A percentile compares a stretch with the other conserved stretches of the same genome.
phyloP scores from a whole-genome alignment of 2,888 invertebrate species.

The Operophtera brumata region DNA sequence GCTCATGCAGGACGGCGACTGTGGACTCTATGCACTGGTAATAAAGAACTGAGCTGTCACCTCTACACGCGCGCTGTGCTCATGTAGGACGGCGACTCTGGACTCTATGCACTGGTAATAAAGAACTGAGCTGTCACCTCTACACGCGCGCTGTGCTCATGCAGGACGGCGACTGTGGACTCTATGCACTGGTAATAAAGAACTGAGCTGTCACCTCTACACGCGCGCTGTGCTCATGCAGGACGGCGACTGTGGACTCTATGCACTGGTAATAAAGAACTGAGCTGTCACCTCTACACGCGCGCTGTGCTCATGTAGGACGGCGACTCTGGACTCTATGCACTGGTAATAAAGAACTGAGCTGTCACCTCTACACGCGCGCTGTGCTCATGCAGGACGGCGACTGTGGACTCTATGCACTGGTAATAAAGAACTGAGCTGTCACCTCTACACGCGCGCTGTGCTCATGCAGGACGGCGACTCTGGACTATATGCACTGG shows the following conservation, averaged over 20 bases:
- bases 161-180: slow-evolving; percentile 81
- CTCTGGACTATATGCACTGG: too few relatives aligned
- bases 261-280: slow-evolving; percentile 82
- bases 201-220: slow-evolving; percentile 90
- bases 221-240: slow-evolving; percentile 89
- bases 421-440: too few relatives aligned
- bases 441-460: slow-evolving; percentile 85
- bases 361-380: slow-evolving; percentile 89
- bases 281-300: slow-evolving; percentile 90
- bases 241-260: slow-evolving; percentile 70
- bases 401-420: slow-evolving; percentile 40
- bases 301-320: slow-evolving; percentile 91
- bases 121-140: slow-evolving; percentile 91
- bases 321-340: slow-evolving; percentile 43
- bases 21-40: slow-evolving; percentile 41
- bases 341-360: slow-evolving; percentile 88
- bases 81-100: slow-evolving; percentile 83
- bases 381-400: slow-evolving; percentile 89
- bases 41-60: slow-evolving; percentile 92
- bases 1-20: slow-evolving; percentile 85
- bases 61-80: slow-evolving; percentile 89
- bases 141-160: slow-evolving; percentile 89
- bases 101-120: slow-evolving; percentile 40
- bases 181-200: slow-evolving; percentile 70
- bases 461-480: too few relatives aligned